Evolutionary conservation across 2,113 vertebrate species (phyloP).

Genomic region (Strigops habroptila): DNA sequence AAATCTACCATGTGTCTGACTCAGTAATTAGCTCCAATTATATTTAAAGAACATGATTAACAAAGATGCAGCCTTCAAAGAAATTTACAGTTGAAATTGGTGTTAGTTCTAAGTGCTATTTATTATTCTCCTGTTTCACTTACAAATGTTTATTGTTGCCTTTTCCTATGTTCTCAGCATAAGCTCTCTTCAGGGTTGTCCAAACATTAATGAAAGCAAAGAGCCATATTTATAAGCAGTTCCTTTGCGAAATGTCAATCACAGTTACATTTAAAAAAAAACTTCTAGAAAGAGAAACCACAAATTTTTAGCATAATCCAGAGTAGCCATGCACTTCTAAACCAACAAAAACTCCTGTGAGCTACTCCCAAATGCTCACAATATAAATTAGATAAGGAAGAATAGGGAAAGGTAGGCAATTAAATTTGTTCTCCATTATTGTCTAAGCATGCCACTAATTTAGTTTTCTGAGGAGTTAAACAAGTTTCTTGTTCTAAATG

Average conservation of each 20-base stretch:
- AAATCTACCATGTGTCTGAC: background rate
- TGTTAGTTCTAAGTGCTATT: background rate
- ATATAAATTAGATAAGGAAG: conserved; percentile 1
- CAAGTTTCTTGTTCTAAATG: conserved; percentile 7
- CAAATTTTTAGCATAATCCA: background rate
- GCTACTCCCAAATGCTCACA: background rate
- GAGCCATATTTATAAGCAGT: background rate
- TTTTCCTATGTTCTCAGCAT: background rate
- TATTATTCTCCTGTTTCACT: background rate
- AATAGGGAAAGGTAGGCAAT: background rate
- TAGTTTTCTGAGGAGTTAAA: conserved; percentile 24
- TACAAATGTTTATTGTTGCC: background rate
- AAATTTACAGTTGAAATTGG: background rate
- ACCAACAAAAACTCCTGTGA: background rate
- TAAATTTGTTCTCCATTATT: conserved; percentile 12
- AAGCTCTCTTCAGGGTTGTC: background rate
- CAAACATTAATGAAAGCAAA: background rate
- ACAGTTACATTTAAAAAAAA: background rate
- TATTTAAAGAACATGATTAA: background rate
- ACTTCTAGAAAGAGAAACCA: background rate
- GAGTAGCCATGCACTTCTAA: background rate
- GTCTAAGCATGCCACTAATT: background rate
- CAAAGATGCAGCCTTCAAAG: background rate
- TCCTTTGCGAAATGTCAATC: background rate
- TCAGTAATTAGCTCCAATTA: background rate